Evolutionary conservation across 2,888 invertebrate species (phyloP).

Genomic region (Raillietiella orientalis): DNA sequence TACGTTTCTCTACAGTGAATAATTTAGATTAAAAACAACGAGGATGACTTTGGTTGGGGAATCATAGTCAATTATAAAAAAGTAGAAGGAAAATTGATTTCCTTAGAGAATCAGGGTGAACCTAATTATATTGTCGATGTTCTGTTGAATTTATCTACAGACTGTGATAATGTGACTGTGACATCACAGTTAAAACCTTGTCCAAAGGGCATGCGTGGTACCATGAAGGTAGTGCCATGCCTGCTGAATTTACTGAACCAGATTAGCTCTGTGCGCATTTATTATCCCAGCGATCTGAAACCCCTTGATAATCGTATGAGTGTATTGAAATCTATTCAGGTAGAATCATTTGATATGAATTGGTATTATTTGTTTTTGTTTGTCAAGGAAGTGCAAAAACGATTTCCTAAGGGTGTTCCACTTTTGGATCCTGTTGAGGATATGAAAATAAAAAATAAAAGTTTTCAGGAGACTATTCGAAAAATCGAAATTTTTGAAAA

Average conservation of each 20-base stretch:
- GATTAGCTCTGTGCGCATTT: conserved; percentile 60
- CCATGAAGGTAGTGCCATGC: conserved; percentile 29
- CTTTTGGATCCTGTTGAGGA: conserved; percentile 72
- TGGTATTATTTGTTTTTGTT: background rate
- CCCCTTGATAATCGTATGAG: conserved; percentile 50
- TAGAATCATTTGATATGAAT: too few species aligned
- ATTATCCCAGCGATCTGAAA: conserved; percentile 62
- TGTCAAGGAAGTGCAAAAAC: conserved; percentile 42
- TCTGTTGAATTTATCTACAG: conserved; percentile 39
- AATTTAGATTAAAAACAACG: conserved; percentile 41
- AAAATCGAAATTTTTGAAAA: conserved; percentile 53
- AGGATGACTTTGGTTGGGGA: conserved; percentile 82
- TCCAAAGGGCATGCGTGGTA: conserved; percentile 17
- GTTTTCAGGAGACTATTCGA: conserved; percentile 42
- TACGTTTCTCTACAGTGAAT: conserved; percentile 1
- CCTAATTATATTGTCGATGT: conserved; percentile 44
- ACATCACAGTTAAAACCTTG: conserved; percentile 12
- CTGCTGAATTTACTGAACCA: conserved; percentile 43
- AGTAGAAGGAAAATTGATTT: conserved; percentile 15
- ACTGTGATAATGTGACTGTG: conserved; percentile 18
- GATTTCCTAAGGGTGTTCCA: conserved; percentile 62
- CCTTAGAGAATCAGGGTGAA: conserved; percentile 18
- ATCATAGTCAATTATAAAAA: conserved; percentile 73
- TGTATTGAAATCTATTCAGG: conserved; percentile 43
- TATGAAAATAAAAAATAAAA: conserved; percentile 66